A percentile compares a stretch with the other conserved stretches of the same genome.
phyloP scores from a whole-genome alignment of 2,797 vertebrate genomes.

The Heterohyrax brucei region DNA sequence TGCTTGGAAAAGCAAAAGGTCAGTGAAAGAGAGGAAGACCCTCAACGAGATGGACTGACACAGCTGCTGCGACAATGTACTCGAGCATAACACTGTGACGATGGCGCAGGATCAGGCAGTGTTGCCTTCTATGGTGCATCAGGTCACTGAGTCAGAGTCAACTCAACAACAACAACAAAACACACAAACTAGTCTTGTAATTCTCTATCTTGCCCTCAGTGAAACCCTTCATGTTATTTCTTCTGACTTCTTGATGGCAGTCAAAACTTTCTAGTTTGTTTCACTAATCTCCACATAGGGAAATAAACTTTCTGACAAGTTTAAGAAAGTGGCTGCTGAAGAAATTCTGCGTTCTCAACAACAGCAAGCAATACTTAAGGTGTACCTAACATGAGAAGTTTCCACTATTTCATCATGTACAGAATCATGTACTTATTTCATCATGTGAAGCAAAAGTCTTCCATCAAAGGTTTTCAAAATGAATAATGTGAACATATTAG shows the following conservation, averaged over 20 bases:
- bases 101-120: no score
- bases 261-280: background rate
- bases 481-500: constrained; percentile 38
- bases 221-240: background rate
- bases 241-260: background rate
- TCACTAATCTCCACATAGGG: background rate
- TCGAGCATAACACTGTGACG: no score
- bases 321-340: background rate
- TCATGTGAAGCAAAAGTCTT: background rate
- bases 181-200: background rate
- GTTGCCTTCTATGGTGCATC: no score
- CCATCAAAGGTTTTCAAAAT: constrained; percentile 11
- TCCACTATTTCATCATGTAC: background rate
- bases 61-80: no score
- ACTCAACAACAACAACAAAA: background rate
- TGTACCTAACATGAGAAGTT: background rate
- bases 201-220: background rate
- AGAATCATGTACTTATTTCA: background rate
- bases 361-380: background rate
- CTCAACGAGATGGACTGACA: no score
- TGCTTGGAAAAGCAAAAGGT: no score
- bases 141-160: no score
- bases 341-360: background rate
- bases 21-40: no score
- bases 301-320: constrained; percentile 16